Evolutionary conservation across 1,140 invertebrate species (phyloP).

Genomic region (Ostrea edulis): DNA sequence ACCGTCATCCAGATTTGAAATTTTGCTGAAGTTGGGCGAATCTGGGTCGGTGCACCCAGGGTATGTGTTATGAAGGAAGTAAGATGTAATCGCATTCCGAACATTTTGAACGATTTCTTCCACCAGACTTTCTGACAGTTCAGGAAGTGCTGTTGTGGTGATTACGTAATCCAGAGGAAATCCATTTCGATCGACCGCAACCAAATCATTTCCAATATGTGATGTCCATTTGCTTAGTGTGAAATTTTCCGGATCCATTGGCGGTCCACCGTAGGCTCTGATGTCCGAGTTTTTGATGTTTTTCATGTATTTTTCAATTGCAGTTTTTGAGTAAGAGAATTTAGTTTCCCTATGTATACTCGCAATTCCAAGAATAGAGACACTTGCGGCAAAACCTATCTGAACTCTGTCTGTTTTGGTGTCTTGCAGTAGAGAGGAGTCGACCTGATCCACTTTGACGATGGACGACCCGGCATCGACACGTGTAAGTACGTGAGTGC

Average conservation of each 20-base stretch:
- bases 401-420: conserved; percentile 41
- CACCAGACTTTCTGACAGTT: background rate
- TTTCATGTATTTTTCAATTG: conserved; percentile 59
- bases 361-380: conserved; percentile 66
- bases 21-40: conserved; percentile 65
- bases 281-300: conserved; percentile 57
- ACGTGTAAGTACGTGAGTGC: conserved; percentile 66
- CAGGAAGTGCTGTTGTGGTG: background rate
- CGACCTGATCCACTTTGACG: conserved; percentile 50
- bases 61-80: conserved; percentile 69
- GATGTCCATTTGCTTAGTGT: conserved; percentile 55
- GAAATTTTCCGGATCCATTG: conserved; percentile 54
- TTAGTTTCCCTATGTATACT: conserved; percentile 48
- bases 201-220: conserved; percentile 7
- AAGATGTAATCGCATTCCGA: conserved; percentile 55
- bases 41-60: conserved; percentile 67
- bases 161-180: conserved; percentile 6
- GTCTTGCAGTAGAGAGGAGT: conserved; percentile 46
- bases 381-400: conserved; percentile 48
- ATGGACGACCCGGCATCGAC: conserved; percentile 67
- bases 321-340: background rate
- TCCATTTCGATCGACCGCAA: conserved; percentile 42
- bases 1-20: background rate
- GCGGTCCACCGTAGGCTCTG: conserved; percentile 51
- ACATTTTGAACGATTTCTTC: conserved; percentile 38